phyloP scores from a whole-genome alignment of 2,888 invertebrate species.

The Drosophila planitibia region DNA sequence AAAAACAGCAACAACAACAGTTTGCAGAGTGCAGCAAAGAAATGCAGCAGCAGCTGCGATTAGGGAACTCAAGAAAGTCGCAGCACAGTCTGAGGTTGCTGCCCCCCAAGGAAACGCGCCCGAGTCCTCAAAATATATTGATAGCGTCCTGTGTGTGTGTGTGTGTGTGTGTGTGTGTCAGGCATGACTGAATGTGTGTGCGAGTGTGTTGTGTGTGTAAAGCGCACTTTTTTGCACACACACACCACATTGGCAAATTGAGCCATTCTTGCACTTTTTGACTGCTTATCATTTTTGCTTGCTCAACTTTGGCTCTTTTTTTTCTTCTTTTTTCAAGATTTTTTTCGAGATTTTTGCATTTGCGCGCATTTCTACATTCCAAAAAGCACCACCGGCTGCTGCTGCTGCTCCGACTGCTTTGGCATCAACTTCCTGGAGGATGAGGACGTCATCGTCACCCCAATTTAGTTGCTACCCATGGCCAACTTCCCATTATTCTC shows the following conservation, averaged over 20 bases:
- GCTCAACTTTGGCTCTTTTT: slow-evolving; percentile 46
- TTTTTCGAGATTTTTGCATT: slow-evolving; percentile 69
- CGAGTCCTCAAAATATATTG: slow-evolving; percentile 57
- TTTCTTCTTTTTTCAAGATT: slow-evolving; percentile 21
- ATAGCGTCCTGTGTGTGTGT: slow-evolving; percentile 29
- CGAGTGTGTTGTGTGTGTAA: slow-evolving; percentile 21
- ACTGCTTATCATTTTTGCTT: slow-evolving; percentile 61
- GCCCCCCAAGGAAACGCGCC: slow-evolving; percentile 60
- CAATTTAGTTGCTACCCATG: slow-evolving; percentile 74
- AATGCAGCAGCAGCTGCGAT: slow-evolving; percentile 63
- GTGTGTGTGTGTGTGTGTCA: slow-evolving; percentile 22
- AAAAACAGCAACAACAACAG: slow-evolving; percentile 32
- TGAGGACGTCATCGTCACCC: slow-evolving; percentile 71
- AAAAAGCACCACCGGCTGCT: slow-evolving; percentile 76
- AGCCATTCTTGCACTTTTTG: slow-evolving; percentile 70
- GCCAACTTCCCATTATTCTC: slow-evolving; percentile 73
- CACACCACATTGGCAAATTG: slow-evolving; percentile 16
- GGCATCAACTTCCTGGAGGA: slow-evolving; percentile 58
- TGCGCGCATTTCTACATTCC: slow-evolving; percentile 74
- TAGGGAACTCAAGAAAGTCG: slow-evolving; percentile 47
- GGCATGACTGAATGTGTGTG: slow-evolving; percentile 9
- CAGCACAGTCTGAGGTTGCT: slow-evolving; percentile 49
- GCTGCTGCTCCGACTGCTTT: slow-evolving; percentile 25
- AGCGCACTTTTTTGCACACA: slow-evolving; percentile 64
- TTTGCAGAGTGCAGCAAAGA: slow-evolving; percentile 53